A percentile compares a stretch with the other conserved stretches of the same genome.
Evolutionary conservation across 2,113 vertebrate species (phyloP).

Genomic region (Serinus canaria): DNA sequence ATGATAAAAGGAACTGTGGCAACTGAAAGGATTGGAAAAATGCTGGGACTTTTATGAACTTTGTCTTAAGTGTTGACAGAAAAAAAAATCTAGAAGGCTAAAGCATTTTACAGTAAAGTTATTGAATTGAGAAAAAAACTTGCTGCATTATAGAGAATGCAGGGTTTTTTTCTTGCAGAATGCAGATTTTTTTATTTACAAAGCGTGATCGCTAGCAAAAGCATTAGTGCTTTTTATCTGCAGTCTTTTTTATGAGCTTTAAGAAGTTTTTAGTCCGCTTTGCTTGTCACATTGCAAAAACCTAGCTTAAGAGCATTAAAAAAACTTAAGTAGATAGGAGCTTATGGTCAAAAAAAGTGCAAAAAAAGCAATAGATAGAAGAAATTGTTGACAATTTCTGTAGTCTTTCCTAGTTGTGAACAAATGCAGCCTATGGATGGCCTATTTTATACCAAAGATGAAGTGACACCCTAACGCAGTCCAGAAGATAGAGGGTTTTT

Average conservation of each 20-base stretch:
- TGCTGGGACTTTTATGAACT: constrained; percentile 87
- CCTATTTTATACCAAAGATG: constrained; percentile 99
- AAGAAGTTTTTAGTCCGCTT: constrained; percentile 96
- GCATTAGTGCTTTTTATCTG: constrained; percentile 97
- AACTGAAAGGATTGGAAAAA: constrained; percentile 82
- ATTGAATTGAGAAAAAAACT: constrained; percentile 79
- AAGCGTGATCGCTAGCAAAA: constrained; percentile 87
- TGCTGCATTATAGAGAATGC: constrained; percentile 87
- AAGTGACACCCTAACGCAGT: constrained; percentile 89
- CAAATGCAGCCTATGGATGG: constrained; percentile 96
- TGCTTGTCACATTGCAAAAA: constrained; percentile 94
- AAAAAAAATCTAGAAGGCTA: constrained; percentile 81
- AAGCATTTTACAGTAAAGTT: constrained; percentile 88
- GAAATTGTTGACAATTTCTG: constrained; percentile 99
- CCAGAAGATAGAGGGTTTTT: constrained; percentile 75
- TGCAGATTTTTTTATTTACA: constrained; percentile 89
- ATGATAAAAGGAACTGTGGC: constrained; percentile 89
- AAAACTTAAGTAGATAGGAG: constrained; percentile 88
- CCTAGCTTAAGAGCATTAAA: constrained; percentile 81
- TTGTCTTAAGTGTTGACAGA: constrained; percentile 81
- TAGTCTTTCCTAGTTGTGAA: constrained; percentile 99
- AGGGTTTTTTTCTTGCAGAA: constrained; percentile 84
- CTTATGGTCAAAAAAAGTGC: constrained; percentile 89
- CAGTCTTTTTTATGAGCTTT: constrained; percentile 98
- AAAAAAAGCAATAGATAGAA: constrained; percentile 98